Conservation (phyloP, 2,888 invertebrate genomes). For the Griposia aprilina region DNA sequence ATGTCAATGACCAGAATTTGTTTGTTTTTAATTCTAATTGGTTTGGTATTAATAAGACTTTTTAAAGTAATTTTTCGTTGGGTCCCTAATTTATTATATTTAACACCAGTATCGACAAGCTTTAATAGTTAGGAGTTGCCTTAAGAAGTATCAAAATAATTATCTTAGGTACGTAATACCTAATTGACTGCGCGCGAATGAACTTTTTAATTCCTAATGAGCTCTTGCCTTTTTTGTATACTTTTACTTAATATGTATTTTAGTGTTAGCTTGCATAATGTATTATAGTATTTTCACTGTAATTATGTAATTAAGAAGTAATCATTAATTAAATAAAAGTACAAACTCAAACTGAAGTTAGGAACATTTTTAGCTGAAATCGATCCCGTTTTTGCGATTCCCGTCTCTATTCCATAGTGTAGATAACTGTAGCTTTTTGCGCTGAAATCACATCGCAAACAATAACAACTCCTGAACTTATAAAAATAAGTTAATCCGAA, state of each 20-base stretch:
- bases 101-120: background rate
- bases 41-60: background rate
- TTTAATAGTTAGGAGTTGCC: background rate
- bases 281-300: background rate
- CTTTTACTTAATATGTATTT: background rate
- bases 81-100: background rate
- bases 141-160: background rate
- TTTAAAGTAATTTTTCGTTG: rapidly evolving
- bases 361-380: background rate
- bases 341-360: background rate
- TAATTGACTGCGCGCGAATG: background rate
- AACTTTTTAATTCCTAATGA: background rate
- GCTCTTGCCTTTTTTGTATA: background rate
- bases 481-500: background rate
- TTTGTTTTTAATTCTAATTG: background rate
- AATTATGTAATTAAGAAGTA: background rate
- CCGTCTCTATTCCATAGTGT: background rate
- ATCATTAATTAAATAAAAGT: background rate
- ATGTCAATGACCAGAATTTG: background rate
- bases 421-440: background rate
- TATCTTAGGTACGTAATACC: background rate
- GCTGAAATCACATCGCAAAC: background rate
- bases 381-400: background rate
- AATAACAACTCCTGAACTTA: background rate
- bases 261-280: background rate